phyloP scores from a whole-genome alignment of 2,113 vertebrate genomes.

The Hyla sarda region DNA sequence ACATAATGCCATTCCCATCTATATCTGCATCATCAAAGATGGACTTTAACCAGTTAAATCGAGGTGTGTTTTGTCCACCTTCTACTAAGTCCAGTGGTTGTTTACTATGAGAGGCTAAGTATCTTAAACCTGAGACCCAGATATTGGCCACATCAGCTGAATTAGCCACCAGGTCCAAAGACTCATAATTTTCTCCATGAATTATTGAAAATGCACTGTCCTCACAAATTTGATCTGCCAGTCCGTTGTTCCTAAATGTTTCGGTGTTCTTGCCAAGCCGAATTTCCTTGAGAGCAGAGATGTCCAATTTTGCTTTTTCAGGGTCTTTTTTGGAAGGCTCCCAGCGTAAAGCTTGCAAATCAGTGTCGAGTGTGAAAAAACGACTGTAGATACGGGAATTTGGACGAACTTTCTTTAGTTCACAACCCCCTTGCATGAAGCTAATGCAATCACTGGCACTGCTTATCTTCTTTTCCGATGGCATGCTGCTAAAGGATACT shows the following conservation, averaged over 20 bases:
- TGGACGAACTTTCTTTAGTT: slow-evolving; percentile 94
- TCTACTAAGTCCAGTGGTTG: slow-evolving; percentile 83
- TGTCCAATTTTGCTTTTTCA: slow-evolving; percentile 92
- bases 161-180: slow-evolving; percentile 93
- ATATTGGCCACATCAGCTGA: slow-evolving; percentile 97
- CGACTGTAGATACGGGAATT: slow-evolving; percentile 94
- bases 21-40: slow-evolving; percentile 87
- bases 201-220: slow-evolving; percentile 94
- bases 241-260: slow-evolving; percentile 92
- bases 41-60: slow-evolving; percentile 85
- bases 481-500: slow-evolving; percentile 98
- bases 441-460: slow-evolving; percentile 93
- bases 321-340: slow-evolving; percentile 97
- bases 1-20: slow-evolving; percentile 90
- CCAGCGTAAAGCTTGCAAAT: slow-evolving; percentile 93
- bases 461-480: slow-evolving; percentile 97
- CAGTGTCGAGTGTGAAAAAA: slow-evolving; percentile 92
- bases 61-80: slow-evolving; percentile 81
- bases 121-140: slow-evolving; percentile 95
- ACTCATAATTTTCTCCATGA: slow-evolving; percentile 94
- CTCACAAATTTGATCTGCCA: slow-evolving; percentile 91
- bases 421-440: slow-evolving; percentile 98
- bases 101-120: slow-evolving; percentile 90
- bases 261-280: slow-evolving; percentile 95
- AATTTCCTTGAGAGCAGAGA: slow-evolving; percentile 89